phyloP scores from a whole-genome alignment of 2,888 invertebrate species.

The Xestia xanthographa region DNA sequence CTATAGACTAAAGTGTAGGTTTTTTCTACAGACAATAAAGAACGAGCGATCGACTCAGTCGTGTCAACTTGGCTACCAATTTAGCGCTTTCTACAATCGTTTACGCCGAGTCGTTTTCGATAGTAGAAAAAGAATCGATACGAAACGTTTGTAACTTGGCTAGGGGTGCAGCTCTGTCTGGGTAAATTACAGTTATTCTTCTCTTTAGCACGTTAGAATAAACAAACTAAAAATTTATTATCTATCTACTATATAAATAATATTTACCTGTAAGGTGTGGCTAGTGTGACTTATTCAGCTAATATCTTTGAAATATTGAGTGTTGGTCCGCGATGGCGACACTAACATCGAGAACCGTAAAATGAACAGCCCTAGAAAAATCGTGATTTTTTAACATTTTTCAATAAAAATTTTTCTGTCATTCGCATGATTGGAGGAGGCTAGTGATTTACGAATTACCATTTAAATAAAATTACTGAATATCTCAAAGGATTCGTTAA shows the following conservation, averaged over 20 bases:
- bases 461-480: slow-evolving; percentile 34
- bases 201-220: not conserved
- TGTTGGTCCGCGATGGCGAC: slow-evolving; percentile 40
- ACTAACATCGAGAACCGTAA: slow-evolving; percentile 52
- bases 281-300: slow-evolving; percentile 4
- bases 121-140: too few species aligned
- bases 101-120: too few species aligned
- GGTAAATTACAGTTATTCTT: too few species aligned
- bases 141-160: too few species aligned
- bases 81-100: too few species aligned
- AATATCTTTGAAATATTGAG: slow-evolving; percentile 9
- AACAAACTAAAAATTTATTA: not conserved
- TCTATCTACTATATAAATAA: not conserved
- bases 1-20: too few species aligned
- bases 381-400: slow-evolving; percentile 64
- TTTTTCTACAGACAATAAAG: too few species aligned
- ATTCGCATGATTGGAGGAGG: slow-evolving; percentile 47
- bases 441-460: slow-evolving; percentile 34
- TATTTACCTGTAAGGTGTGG: slow-evolving; percentile 17
- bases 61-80: too few species aligned
- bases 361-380: slow-evolving; percentile 63
- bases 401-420: slow-evolving; percentile 68
- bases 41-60: too few species aligned
- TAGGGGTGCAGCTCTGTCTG: too few species aligned
- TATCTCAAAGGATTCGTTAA: slow-evolving; percentile 10